Conservation (phyloP, 2,888 invertebrate genomes). For the Conchocele bisecta region DNA sequence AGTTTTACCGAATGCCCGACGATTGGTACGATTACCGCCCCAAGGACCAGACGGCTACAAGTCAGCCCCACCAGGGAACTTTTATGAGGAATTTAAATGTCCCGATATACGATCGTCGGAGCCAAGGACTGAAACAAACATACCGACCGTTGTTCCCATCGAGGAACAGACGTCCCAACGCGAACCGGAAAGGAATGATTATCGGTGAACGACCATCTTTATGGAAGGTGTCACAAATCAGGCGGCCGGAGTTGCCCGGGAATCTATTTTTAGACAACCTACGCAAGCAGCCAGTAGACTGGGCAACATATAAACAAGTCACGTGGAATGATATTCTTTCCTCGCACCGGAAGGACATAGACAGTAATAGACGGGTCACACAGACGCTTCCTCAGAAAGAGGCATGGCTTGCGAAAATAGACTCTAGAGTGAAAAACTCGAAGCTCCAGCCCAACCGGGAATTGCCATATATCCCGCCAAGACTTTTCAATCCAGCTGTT, state of each 20-base stretch:
- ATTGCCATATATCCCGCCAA: constrained; percentile 57
- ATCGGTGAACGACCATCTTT: constrained; percentile 49
- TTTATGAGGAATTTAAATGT: constrained; percentile 14
- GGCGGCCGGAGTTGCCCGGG: constrained; percentile 40
- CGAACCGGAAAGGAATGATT: constrained; percentile 46
- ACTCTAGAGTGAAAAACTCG: constrained; percentile 42
- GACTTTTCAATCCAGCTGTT: constrained; percentile 45
- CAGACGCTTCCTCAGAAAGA: constrained; percentile 54
- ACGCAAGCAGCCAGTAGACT: constrained; percentile 43
- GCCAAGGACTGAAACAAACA: constrained; percentile 22
- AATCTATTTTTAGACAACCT: constrained; percentile 54
- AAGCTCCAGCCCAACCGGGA: constrained; percentile 32
- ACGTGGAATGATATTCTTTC: constrained; percentile 54
- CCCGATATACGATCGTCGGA: constrained; percentile 5
- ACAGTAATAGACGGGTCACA: constrained; percentile 15
- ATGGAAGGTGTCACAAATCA: constrained; percentile 16
- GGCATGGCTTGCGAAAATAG: constrained; percentile 55
- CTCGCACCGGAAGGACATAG: constrained; percentile 48
- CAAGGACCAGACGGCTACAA: constrained; percentile 26
- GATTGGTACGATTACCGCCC: constrained; percentile 30
- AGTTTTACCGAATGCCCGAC: too few relatives aligned
- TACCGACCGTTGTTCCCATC: constrained; percentile 20
- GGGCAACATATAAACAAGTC: constrained; percentile 33
- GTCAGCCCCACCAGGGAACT: constrained; percentile 18
- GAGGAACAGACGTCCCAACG: background rate